phyloP scores from a whole-genome alignment of 2,113 vertebrate genomes.

The Sinocyclocheilus anshuiensis region DNA sequence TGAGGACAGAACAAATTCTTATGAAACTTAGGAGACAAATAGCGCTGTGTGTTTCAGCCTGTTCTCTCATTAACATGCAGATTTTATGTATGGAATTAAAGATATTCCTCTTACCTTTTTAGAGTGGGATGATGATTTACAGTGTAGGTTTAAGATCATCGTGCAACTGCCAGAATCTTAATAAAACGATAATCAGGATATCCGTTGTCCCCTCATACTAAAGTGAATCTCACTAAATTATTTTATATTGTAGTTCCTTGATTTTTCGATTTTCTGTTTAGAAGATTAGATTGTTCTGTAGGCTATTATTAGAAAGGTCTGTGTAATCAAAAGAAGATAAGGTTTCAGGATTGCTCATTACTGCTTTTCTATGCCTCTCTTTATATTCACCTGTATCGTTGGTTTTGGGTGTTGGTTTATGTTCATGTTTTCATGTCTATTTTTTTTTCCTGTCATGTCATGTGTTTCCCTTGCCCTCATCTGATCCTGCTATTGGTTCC shows the following conservation, averaged over 20 bases:
- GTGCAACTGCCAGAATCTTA: neutral
- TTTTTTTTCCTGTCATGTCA: no score
- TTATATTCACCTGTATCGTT: neutral
- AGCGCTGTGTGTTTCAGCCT: neutral
- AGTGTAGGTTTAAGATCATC: neutral
- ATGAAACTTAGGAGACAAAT: neutral
- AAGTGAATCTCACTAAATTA: neutral
- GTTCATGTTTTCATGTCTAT: no score
- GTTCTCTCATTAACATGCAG: neutral
- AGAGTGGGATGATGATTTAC: neutral
- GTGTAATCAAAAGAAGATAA: neutral
- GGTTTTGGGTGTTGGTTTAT: no score
- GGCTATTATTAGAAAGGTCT: neutral
- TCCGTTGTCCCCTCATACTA: neutral
- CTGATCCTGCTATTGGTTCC: no score
- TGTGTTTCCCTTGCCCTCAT: no score
- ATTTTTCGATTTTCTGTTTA: neutral
- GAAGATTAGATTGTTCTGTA: neutral
- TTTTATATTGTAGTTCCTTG: neutral
- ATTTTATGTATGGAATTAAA: neutral
- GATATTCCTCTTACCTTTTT: neutral
- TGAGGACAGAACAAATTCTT: slow-evolving; percentile 11
- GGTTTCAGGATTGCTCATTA: neutral
- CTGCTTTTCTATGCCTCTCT: neutral
- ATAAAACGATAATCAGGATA: neutral